Percentiles rank a stretch among this genome's conserved stretches.
phyloP scores from a whole-genome alignment of 92 coral and sea anemone species.

The Epizoanthus ramosus region DNA sequence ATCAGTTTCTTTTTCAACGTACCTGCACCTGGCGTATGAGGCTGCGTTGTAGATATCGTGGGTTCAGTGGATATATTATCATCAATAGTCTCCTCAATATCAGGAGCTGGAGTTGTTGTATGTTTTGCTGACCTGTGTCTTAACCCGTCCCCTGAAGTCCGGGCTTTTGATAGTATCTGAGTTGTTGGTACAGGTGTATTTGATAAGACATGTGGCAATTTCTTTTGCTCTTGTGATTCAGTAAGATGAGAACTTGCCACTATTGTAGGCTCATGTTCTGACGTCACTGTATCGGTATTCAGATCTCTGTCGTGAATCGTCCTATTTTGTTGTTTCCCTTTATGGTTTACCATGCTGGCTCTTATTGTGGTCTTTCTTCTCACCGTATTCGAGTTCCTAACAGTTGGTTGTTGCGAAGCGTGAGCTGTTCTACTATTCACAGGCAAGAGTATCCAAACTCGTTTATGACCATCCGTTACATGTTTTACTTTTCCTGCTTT shows the following conservation, averaged over 20 bases:
- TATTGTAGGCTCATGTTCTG: neutral
- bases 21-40: neutral
- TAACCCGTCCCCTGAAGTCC: too few relatives aligned
- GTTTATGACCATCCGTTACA: neutral
- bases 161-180: neutral
- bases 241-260: neutral
- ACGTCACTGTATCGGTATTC: neutral
- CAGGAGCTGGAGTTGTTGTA: neutral
- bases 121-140: neutral
- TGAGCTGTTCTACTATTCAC: neutral
- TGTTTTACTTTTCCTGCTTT: neutral
- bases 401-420: neutral
- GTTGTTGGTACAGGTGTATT: neutral
- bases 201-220: neutral
- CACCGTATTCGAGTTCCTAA: neutral
- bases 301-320: too few relatives aligned
- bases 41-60: neutral
- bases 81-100: conserved; percentile 19
- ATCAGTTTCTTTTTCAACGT: neutral
- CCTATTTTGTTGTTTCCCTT: neutral
- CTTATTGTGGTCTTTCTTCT: neutral
- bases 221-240: neutral
- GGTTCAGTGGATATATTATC: neutral
- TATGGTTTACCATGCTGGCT: neutral
- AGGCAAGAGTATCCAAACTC: neutral